Conservation (phyloP, 2,113 vertebrate genomes). For the Tetraodon nigroviridis region DNA sequence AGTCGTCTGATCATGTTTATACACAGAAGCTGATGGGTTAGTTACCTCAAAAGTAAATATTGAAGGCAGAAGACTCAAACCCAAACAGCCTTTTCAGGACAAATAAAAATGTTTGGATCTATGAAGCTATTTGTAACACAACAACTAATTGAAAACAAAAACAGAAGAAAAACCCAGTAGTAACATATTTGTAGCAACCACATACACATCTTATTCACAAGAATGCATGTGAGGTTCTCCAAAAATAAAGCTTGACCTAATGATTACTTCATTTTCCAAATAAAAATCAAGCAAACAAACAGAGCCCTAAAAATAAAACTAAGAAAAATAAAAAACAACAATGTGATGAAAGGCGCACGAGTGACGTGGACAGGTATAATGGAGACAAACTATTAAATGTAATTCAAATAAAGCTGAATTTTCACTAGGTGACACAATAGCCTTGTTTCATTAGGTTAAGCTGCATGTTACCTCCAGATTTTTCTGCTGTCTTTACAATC, state of each 20-base stretch:
- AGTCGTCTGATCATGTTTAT: background rate
- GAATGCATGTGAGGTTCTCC: slow-evolving; percentile 42
- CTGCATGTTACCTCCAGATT: slow-evolving; percentile 33
- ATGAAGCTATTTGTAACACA: slow-evolving; percentile 35
- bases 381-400: slow-evolving; percentile 13
- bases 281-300: slow-evolving; percentile 55
- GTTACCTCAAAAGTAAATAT: background rate
- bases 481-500: slow-evolving; percentile 36
- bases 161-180: slow-evolving; percentile 31
- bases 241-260: slow-evolving; percentile 39
- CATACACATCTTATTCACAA: slow-evolving; percentile 69
- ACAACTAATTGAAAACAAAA: slow-evolving; percentile 25
- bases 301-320: slow-evolving; percentile 37
- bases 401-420: slow-evolving; percentile 31
- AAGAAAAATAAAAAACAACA: slow-evolving; percentile 30
- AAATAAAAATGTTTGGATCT: slow-evolving; percentile 35
- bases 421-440: slow-evolving; percentile 20
- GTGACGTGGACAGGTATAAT: slow-evolving; percentile 17
- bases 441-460: slow-evolving; percentile 15
- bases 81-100: background rate
- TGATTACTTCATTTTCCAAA: slow-evolving; percentile 44
- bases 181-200: slow-evolving; percentile 51
- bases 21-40: background rate
- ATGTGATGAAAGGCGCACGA: slow-evolving; percentile 17
- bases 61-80: too few species aligned